Conservation (phyloP, 2,797 vertebrate species). For the Melanotaenia boesemani region DNA sequence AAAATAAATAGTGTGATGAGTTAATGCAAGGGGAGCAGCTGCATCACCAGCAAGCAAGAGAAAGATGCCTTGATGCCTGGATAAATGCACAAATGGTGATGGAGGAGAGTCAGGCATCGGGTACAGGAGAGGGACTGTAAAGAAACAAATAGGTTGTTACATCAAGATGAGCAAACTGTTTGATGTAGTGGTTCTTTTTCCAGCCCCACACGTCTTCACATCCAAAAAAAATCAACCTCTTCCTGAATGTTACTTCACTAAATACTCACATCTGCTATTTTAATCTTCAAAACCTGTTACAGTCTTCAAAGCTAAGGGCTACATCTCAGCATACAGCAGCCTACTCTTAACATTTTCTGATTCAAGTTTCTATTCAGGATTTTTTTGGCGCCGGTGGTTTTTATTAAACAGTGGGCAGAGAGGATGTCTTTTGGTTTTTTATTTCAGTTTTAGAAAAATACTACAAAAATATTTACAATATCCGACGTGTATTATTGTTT, state of each 20-base stretch:
- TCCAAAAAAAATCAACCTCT: not conserved
- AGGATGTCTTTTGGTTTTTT: not conserved
- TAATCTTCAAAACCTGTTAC: not conserved
- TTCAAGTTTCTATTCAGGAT: too few species aligned
- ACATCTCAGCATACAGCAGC: not conserved
- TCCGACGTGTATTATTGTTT: too few species aligned
- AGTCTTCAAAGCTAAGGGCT: not conserved
- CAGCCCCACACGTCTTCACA: not conserved
- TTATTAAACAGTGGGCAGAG: not conserved
- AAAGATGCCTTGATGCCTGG: constrained; percentile 1
- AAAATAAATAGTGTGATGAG: constrained; percentile 6
- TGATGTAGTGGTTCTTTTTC: constrained; percentile 1
- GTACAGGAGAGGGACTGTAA: not conserved
- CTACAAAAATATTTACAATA: too few species aligned
- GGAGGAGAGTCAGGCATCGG: constrained; percentile 11
- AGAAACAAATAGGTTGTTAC: constrained; percentile 12
- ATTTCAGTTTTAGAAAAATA: too few species aligned
- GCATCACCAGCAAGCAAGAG: constrained; percentile 10
- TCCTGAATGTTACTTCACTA: not conserved
- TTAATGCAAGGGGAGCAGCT: constrained; percentile 19
- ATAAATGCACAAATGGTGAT: constrained; percentile 26
- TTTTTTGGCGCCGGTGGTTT: not conserved
- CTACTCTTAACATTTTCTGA: too few species aligned
- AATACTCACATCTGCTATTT: not conserved
- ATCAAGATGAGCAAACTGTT: constrained; percentile 2